Conservation (phyloP, 2,888 invertebrate species). For the Morpho achilles region DNA sequence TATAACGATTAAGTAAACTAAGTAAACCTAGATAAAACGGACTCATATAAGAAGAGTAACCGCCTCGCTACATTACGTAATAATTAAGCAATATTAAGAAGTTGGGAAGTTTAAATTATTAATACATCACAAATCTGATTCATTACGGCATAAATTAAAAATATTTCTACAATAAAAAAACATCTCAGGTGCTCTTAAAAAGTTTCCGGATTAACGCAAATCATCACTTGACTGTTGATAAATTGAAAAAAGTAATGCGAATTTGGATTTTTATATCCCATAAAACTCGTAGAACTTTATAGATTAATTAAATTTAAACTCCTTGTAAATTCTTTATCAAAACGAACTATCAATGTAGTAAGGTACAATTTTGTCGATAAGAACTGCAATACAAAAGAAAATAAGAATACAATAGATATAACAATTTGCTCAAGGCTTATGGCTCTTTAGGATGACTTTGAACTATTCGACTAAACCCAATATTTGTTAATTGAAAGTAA, state of each 20-base stretch:
- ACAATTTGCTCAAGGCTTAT: too few species aligned
- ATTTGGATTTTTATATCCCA: constrained; percentile 30
- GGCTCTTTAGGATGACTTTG: not conserved
- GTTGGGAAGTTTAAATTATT: too few species aligned
- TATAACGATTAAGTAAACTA: too few species aligned
- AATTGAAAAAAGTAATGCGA: constrained; percentile 36
- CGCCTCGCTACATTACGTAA: too few species aligned
- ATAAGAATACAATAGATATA: too few species aligned
- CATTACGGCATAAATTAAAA: not conserved
- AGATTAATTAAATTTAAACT: not conserved
- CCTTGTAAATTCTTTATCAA: too few species aligned
- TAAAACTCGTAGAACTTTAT: constrained; percentile 29
- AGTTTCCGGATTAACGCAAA: constrained; percentile 31
- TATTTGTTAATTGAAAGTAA: not conserved
- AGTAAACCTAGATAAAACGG: too few species aligned
- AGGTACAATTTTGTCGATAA: too few species aligned
- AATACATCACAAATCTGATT: not conserved
- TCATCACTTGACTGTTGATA: constrained; percentile 37
- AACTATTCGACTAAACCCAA: not conserved
- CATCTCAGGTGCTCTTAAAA: constrained; percentile 20
- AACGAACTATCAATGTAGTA: too few species aligned
- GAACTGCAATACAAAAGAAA: too few species aligned
- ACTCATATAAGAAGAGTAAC: too few species aligned
- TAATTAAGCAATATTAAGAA: too few species aligned
- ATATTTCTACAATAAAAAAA: constrained; percentile 17